Base-by-base conservation (phyloP, 2,888 invertebrate genomes). In the Idaea dimidiata region DNA sequence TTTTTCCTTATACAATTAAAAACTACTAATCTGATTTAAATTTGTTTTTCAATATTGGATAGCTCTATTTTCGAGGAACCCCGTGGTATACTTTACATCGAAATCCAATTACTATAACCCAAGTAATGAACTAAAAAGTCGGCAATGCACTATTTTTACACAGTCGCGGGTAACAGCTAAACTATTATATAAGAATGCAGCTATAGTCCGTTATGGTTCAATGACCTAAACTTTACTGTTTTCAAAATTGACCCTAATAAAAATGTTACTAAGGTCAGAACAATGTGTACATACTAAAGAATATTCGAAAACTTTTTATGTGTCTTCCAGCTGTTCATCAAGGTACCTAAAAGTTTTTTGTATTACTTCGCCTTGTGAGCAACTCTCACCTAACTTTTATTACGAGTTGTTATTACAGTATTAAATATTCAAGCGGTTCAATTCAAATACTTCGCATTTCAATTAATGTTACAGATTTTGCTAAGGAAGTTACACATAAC, bases 371-470 rank as follows among this genome's bases (percentile, higher is more conserved):
- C 43, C 43, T 43, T 56, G 57, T 60, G 53, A 60, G 53, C 54
- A 61, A 62, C 54, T 62, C 60, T 54, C 16, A 54, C 53, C 54
- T 58, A 61, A 59, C 57, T 57, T 61, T 24, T 59, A 31, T 58
- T 64, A 31, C 17, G 33, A 58, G 43, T 43, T 43, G 10, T 43
- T 43, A 43, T 43, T 43, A 43, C 43, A 10, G 43, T 65, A 60
- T 63, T 62, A 64, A 61, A 64, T 59, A 67, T 65, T 63, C 57
- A 58, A 61, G 56, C 43, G 43, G 17, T 55, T 61, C 59, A 32
- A 59, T 61, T 32, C 61, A 17, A 59, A 57, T 43, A 43, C 43
- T 43, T 43, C 43, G 43, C 43, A 43, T 43, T 43, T 43, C 43
- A 43, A 43, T 43, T 43, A 43, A 43, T 43, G 43, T 43, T 43